Evolutionary conservation across 2,113 vertebrate species (phyloP).

Genomic region (Aramus guarauna): DNA sequence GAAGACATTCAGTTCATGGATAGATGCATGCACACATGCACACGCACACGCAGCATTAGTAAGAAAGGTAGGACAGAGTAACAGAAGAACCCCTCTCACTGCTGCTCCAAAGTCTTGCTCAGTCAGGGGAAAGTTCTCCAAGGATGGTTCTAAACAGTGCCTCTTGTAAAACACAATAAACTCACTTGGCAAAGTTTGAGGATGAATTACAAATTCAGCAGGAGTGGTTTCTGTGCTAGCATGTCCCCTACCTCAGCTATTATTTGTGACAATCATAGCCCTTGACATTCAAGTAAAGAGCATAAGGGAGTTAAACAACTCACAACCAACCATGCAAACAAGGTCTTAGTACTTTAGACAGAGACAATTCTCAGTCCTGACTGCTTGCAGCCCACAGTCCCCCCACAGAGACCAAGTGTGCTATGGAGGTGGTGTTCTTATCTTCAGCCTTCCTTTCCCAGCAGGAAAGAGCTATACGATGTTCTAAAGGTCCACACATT

Average conservation of each 20-base stretch:
- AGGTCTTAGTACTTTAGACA: background rate
- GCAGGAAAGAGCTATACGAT: background rate
- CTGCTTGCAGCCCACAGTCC: background rate
- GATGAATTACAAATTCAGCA: background rate
- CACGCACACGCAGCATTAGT: background rate
- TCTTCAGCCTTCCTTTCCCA: background rate
- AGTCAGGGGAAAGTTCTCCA: background rate
- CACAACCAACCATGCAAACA: background rate
- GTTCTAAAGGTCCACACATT: background rate
- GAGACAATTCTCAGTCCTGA: background rate
- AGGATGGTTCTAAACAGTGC: background rate
- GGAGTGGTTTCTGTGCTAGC: background rate
- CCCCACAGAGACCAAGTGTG: background rate
- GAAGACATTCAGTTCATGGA: background rate
- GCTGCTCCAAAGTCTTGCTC: background rate
- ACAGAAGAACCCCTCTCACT: background rate
- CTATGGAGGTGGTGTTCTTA: background rate
- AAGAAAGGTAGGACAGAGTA: background rate
- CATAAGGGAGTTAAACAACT: background rate
- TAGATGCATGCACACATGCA: background rate
- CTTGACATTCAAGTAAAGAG: conserved; percentile 2
- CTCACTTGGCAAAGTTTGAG: background rate
- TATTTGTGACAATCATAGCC: background rate
- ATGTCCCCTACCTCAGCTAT: background rate
- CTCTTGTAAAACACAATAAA: background rate